phyloP scores from a whole-genome alignment of 2,797 vertebrate genomes.

The Syndactyla subalaris region DNA sequence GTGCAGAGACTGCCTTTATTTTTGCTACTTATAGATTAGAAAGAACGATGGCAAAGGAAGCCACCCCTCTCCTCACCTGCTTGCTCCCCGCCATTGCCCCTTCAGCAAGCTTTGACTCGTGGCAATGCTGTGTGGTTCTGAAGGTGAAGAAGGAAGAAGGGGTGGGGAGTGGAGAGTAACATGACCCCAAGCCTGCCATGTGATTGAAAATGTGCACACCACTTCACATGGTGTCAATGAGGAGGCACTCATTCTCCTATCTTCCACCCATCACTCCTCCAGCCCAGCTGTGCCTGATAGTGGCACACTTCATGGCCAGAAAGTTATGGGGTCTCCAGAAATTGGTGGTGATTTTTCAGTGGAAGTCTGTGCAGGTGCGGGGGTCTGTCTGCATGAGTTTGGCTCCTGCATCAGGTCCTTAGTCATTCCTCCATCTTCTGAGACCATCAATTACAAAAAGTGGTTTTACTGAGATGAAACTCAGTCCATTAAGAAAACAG shows the following conservation, averaged over 20 bases:
- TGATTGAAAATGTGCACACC: slow-evolving; percentile 59
- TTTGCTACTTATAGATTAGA: slow-evolving; percentile 30
- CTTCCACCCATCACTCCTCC: slow-evolving; percentile 47
- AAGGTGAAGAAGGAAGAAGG: slow-evolving; percentile 71
- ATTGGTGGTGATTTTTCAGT: slow-evolving; percentile 60
- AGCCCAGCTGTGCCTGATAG: background rate
- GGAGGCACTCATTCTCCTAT: slow-evolving; percentile 49
- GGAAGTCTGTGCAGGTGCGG: background rate
- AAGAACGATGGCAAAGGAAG: slow-evolving; percentile 24
- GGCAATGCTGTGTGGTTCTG: slow-evolving; percentile 68
- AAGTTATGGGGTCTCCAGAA: slow-evolving; percentile 29
- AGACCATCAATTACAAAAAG: slow-evolving; percentile 12
- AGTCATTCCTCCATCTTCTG: background rate
- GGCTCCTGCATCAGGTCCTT: background rate
- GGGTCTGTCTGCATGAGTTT: slow-evolving; percentile 41
- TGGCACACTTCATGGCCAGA: background rate
- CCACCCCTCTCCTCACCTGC: slow-evolving; percentile 60
- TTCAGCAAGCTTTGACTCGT: slow-evolving; percentile 61
- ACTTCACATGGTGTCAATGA: slow-evolving; percentile 53
- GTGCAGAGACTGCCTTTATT: background rate
- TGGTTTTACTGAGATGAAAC: background rate
- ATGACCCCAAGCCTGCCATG: slow-evolving; percentile 56
- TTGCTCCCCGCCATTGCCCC: slow-evolving; percentile 66
- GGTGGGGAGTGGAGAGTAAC: slow-evolving; percentile 66
- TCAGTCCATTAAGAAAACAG: slow-evolving; percentile 45